Percentiles rank a stretch among this genome's conserved stretches.
Evolutionary conservation across 1,140 invertebrate genomes (phyloP).

Genomic region (Pogonomyrmex californicus): DNA sequence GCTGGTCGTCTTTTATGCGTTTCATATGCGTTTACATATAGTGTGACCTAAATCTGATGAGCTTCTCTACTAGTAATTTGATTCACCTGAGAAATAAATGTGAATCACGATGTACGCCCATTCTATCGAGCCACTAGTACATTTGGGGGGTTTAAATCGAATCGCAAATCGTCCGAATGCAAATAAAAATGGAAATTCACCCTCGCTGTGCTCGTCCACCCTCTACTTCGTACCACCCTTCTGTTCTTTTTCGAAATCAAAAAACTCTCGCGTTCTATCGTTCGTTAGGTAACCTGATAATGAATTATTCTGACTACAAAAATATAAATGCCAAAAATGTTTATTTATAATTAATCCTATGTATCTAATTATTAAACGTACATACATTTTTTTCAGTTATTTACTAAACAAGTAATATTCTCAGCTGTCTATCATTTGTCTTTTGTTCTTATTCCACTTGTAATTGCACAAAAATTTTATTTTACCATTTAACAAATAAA

Average conservation of each 20-base stretch:
- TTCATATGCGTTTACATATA: slow-evolving; percentile 16
- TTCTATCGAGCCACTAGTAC: slow-evolving; percentile 36
- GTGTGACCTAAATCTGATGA: slow-evolving; percentile 69
- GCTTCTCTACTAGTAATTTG: slow-evolving; percentile 66
- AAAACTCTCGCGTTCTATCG: slow-evolving; percentile 48
- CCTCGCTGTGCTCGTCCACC: neutral
- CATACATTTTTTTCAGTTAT: neutral
- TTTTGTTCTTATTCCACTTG: neutral
- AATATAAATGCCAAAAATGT: slow-evolving; percentile 26
- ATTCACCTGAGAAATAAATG: slow-evolving; percentile 76
- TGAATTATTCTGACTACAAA: slow-evolving; percentile 7
- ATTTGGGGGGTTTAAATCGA: slow-evolving; percentile 76
- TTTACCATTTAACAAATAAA: neutral
- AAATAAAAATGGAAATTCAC: slow-evolving; percentile 80
- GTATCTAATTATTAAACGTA: neutral
- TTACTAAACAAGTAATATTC: neutral
- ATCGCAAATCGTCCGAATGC: slow-evolving; percentile 78
- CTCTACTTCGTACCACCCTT: slow-evolving; percentile 38
- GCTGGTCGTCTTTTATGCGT: neutral
- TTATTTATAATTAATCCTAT: neutral
- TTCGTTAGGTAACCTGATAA: slow-evolving; percentile 31
- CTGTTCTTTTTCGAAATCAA: slow-evolving; percentile 51
- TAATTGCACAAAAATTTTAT: neutral
- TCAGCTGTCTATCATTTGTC: neutral
- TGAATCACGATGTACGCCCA: slow-evolving; percentile 71